These are phyloP conservation scores for Ommatoiulus sabulosus DNA, from an alignment of 2,888 invertebrate species.

Conservation along the genomic window DNA sequence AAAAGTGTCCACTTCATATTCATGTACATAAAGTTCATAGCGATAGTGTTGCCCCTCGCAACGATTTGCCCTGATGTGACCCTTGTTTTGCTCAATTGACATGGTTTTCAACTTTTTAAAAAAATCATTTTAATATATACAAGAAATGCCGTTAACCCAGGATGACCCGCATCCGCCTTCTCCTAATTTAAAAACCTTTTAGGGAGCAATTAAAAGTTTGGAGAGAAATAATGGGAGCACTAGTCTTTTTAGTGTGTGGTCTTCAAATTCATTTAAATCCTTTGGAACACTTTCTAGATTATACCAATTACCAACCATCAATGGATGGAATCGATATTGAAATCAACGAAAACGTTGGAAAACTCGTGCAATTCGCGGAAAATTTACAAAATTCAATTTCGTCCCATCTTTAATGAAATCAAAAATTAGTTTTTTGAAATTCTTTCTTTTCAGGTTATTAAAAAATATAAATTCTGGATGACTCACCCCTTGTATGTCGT, in stretches of 20 bases:
- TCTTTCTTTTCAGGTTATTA: too few relatives aligned
- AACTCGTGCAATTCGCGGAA: too few relatives aligned
- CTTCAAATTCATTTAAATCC: background rate
- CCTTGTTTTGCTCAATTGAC: background rate
- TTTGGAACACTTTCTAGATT: too few relatives aligned
- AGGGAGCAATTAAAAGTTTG: background rate
- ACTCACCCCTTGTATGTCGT: background rate
- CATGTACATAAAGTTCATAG: background rate
- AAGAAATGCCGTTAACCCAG: constrained; percentile 1
- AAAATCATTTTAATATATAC: background rate
- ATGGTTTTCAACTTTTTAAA: background rate
- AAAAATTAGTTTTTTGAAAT: too few relatives aligned
- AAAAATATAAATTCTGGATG: background rate
- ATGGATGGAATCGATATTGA: too few relatives aligned
- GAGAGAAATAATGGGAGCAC: background rate
- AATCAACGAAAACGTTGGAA: too few relatives aligned
- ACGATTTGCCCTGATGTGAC: background rate
- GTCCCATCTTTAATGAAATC: too few relatives aligned
- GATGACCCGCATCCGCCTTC: background rate
- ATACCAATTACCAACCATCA: too few relatives aligned
- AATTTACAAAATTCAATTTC: too few relatives aligned
- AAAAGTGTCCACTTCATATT: background rate
- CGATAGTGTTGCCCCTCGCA: background rate
- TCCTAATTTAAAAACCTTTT: background rate
- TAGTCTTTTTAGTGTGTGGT: background rate